Base-by-base conservation (phyloP, 2,797 vertebrate species). In the Choloepus didactylus region DNA sequence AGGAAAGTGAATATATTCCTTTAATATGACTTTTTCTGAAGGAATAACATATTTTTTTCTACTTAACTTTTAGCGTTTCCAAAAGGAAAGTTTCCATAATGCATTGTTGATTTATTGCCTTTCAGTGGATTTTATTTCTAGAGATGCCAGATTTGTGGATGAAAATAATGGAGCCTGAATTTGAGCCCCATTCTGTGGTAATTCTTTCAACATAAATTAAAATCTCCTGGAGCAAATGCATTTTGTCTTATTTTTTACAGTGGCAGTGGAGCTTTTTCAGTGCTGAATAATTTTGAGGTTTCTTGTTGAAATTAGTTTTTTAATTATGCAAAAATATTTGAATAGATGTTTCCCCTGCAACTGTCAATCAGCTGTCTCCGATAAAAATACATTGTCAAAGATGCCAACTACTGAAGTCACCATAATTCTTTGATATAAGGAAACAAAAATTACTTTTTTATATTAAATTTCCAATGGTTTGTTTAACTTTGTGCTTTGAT, bases 141-240 rank as follows among this genome's bases (percentile, higher is more conserved):
- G 46, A 95, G 49, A 73, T 46, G 19, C 31, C 90, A 75, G 66
- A 62, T 89, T 76, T 94, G 35, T 73, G 27, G 46, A 70, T 75
- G 29, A 82, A 6, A 11, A 83, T 25, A 66, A 60, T 38, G 21
- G 35, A 41, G 62, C 4, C 21, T 79, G 18, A 91, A 85, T 81
- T 81, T 89, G n/a, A 87, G 56, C 35, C 11, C 27, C 23, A 18
- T 56, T 75, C 46, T 84, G 23, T 75, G 12, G 38, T 79, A 77
- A 79, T 70, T 91, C 35, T 89, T 92, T 56, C 31, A 92, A 80
- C 46, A 73, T n/a, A 93, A 88, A 93, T 94, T 49, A 75, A 29
- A 19, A 82, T 76, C 21, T 84, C 31, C 15, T 19, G 62, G 49
- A 91, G 54, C 70, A 89, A 82, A 84, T 29, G 11, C 3, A 67